Evolutionary conservation across 92 coral and sea anemone genomes (phyloP), one percentile per base, ranked within the genome.

Genomic region (Palythoa caribaeorum): DNA sequence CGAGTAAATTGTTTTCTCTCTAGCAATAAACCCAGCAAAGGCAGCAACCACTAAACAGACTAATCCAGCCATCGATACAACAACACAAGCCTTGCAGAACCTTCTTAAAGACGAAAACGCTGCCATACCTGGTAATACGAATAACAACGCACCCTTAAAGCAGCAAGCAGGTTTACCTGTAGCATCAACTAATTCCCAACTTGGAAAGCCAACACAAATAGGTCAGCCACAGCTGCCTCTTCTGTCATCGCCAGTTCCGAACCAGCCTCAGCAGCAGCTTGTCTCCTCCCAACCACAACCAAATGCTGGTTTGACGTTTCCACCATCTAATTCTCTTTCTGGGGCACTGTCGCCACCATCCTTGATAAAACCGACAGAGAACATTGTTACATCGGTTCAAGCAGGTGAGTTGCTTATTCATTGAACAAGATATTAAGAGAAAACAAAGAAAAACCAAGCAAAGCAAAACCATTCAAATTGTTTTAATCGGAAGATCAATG

Each of bases 61-160:
- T 44, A 47, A 20, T n/a, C 74, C 76, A 12, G 47, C 86, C 20
- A 14, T 51, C 57, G 75, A 66, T 19, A 19, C 86, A 19, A 65
- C 86, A 66, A 68, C 86, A 14, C 66, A 66, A 38, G 75, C 51
- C 6, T 63, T 81, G 12, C 59, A 81, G 60, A 81, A 66, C 20
- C 86, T 81, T 0, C 86, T 81, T 17, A 81, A 81, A 19, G 86
- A 81, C 62, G 86, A 65, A 66, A 69, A 21, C 60, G 76, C 86
- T n/a, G 86, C 86, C 48, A 19, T 81, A 47, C 53, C 86, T n/a
- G 63, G 57, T 20, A 19, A 47, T 20, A 28, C 14, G 16, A 81
- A 59, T 38, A 16, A 7, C 51, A 57, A 57, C 37, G 8, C 21
- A 4, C 35, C 44, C 0, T 13, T 55, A 38, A 15, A 37, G 39